Conservation (phyloP, 2,113 vertebrate species). For the Hippoglossus stenolepis region DNA sequence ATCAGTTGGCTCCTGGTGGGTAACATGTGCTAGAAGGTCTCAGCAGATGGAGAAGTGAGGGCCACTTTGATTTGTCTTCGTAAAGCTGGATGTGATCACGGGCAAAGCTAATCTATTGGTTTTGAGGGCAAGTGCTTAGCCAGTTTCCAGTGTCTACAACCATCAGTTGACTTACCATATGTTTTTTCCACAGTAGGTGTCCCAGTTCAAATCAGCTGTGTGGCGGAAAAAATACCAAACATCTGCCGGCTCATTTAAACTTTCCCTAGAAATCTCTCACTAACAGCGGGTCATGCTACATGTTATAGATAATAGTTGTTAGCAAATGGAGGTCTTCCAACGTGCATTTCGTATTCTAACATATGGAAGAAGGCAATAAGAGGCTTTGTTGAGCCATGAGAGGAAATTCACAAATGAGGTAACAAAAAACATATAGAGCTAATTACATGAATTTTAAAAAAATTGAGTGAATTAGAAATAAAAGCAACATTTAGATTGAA, state of each 20-base stretch:
- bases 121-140: not conserved
- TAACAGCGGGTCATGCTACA: not conserved
- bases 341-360: not conserved
- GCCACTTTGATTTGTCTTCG: constrained; percentile 1
- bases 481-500: no score
- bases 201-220: not conserved
- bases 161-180: not conserved
- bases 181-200: constrained; percentile 9
- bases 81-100: not conserved
- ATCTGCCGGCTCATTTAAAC: constrained; percentile 11
- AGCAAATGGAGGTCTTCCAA: not conserved
- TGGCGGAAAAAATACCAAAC: constrained; percentile 27
- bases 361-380: not conserved
- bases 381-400: no score
- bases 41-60: not conserved
- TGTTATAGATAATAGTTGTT: not conserved
- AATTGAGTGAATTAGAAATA: no score
- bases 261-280: not conserved
- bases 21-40: constrained; percentile 13
- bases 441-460: no score
- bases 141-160: not conserved
- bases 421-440: no score
- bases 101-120: not conserved
- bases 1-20: constrained; percentile 6
- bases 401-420: no score